phyloP scores from a whole-genome alignment of 2,113 vertebrate genomes.

The Parotia lawesii region DNA sequence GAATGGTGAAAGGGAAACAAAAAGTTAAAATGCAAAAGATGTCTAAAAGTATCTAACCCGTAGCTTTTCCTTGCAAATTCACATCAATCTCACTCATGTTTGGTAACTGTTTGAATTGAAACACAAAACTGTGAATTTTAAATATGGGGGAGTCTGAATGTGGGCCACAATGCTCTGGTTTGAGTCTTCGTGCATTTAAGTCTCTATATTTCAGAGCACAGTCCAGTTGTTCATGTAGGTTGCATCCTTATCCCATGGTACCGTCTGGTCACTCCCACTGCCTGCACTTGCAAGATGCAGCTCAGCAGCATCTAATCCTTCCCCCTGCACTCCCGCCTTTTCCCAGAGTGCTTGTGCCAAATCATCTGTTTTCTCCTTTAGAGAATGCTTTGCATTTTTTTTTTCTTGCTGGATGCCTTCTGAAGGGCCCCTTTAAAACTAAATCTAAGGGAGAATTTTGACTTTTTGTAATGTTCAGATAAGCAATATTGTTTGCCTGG shows the following conservation, averaged over 20 bases:
- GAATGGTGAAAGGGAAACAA: background rate
- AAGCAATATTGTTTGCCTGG: background rate
- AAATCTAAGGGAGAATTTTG: background rate
- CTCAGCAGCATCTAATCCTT: background rate
- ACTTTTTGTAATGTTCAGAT: background rate
- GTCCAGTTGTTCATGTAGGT: background rate
- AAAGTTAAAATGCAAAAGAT: background rate
- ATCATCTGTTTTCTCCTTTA: background rate
- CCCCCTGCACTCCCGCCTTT: background rate
- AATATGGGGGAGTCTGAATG: background rate
- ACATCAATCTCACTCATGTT: rapidly evolving
- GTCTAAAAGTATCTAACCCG: background rate
- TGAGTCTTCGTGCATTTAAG: background rate
- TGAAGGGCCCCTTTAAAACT: background rate
- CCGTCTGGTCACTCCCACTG: background rate
- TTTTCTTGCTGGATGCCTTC: background rate
- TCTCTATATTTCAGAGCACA: background rate
- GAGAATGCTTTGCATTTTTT: background rate
- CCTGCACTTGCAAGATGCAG: background rate
- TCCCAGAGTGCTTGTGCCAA: background rate
- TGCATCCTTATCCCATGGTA: background rate
- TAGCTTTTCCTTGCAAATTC: background rate
- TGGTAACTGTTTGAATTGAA: background rate
- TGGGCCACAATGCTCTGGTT: background rate
- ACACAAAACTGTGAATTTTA: background rate